Evolutionary conservation across 2,888 invertebrate genomes (phyloP).

Genomic region (Chironomus tentans): DNA sequence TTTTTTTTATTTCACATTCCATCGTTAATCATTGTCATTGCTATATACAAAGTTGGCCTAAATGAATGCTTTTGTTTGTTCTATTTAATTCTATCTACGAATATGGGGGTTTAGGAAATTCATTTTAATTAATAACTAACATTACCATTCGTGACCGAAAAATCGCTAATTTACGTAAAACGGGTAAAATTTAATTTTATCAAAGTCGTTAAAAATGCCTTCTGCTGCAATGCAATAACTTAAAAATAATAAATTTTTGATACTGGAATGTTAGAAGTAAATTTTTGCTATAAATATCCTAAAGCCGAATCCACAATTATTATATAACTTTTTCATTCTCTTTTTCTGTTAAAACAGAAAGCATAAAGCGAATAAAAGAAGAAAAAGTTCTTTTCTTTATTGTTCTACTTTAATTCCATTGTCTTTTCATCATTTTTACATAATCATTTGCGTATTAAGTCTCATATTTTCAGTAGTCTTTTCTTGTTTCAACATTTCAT

Average conservation of each 20-base stretch:
- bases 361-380: neutral
- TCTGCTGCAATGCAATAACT: no score
- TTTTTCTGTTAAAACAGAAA: neutral
- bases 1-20: constrained; percentile 13
- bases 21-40: constrained; percentile 27
- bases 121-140: no score
- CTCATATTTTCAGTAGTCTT: neutral
- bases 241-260: no score
- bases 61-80: neutral
- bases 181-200: no score
- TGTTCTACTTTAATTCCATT: neutral
- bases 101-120: neutral
- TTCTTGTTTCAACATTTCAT: neutral
- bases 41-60: neutral
- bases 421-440: neutral
- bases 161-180: no score
- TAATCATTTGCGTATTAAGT: neutral
- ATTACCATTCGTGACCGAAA: no score
- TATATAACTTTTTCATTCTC: neutral
- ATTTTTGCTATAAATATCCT: no score
- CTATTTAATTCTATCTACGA: no score
- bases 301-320: no score
- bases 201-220: no score
- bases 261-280: no score
- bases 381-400: neutral